Conservation (phyloP, 2,113 vertebrate species). For the human region DNA sequence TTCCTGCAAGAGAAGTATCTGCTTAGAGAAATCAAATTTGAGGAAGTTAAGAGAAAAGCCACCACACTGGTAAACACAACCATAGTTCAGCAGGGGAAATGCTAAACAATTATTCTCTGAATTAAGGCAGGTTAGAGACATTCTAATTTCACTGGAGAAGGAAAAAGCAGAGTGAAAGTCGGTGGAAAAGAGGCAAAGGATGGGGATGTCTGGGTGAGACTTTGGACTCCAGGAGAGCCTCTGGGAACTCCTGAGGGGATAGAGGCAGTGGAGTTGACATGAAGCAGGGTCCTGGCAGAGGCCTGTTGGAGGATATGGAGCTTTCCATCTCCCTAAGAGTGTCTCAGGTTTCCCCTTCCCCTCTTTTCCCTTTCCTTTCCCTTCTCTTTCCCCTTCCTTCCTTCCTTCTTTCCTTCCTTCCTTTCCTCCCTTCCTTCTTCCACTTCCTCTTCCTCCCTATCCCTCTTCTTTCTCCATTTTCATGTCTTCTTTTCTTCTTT, state of each 20-base stretch:
- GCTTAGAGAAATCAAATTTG: not conserved
- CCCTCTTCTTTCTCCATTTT: not conserved
- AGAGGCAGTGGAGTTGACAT: not conserved
- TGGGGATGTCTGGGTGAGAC: not conserved
- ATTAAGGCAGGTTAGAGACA: not conserved
- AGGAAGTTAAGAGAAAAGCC: not conserved
- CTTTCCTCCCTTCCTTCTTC: not conserved
- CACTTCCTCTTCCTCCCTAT: not conserved
- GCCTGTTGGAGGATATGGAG: not conserved
- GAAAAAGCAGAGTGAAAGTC: not conserved
- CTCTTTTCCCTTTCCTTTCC: not conserved
- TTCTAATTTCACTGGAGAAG: not conserved
- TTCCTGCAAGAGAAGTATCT: slow-evolving; percentile 35
- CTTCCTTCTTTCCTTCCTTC: not conserved
- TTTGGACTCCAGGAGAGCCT: not conserved
- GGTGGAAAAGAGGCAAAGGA: not conserved
- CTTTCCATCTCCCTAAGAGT: not conserved
- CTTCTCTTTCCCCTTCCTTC: not conserved
- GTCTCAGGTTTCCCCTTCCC: not conserved
- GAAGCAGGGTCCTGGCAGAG: not conserved
- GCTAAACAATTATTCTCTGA: not conserved
- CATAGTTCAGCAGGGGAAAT: not conserved
- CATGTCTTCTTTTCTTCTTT: not conserved
- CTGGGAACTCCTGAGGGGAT: not conserved
- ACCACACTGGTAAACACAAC: not conserved